These are phyloP conservation scores for Drosophila dives DNA, from an alignment of 2,888 invertebrate species.

Conservation along the genomic window DNA sequence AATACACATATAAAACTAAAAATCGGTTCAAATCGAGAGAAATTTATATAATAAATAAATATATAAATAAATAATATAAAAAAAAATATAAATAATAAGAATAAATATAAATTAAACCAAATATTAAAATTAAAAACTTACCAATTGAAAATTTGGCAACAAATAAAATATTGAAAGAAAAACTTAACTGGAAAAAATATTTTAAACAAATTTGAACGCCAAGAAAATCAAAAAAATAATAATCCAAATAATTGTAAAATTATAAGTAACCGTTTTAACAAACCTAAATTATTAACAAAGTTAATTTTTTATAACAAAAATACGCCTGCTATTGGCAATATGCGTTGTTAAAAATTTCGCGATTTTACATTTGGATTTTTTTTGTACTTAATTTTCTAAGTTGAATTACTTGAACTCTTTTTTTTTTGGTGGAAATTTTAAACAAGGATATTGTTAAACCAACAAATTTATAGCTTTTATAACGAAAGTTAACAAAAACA, in stretches of 20 bases:
- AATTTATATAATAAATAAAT: not conserved
- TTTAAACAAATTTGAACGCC: not conserved
- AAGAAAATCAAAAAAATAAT: slow-evolving; percentile 20
- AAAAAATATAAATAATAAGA: slow-evolving; percentile 9
- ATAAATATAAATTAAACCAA: slow-evolving; percentile 19
- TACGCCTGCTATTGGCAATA: slow-evolving; percentile 77
- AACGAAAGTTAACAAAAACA: slow-evolving; percentile 60
- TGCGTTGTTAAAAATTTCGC: slow-evolving; percentile 70
- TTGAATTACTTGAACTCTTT: not conserved
- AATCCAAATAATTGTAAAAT: slow-evolving; percentile 10
- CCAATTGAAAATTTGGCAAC: slow-evolving; percentile 28
- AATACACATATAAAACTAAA: not conserved
- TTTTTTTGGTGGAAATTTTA: slow-evolving; percentile 60
- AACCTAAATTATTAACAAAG: slow-evolving; percentile 52
- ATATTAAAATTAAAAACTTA: slow-evolving; percentile 31
- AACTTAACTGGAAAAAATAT: not conserved
- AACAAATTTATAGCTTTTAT: slow-evolving; percentile 77
- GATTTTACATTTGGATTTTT: slow-evolving; percentile 23
- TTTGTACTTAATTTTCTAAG: slow-evolving; percentile 9
- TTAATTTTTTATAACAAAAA: slow-evolving; percentile 64
- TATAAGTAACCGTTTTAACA: slow-evolving; percentile 9
- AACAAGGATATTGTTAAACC: slow-evolving; percentile 79
- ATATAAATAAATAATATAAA: not conserved
- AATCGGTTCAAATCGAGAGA: not conserved
- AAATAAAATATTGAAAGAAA: slow-evolving; percentile 4